phyloP scores from a whole-genome alignment of 2,888 invertebrate genomes.

The Linnaemya tessellans region DNA sequence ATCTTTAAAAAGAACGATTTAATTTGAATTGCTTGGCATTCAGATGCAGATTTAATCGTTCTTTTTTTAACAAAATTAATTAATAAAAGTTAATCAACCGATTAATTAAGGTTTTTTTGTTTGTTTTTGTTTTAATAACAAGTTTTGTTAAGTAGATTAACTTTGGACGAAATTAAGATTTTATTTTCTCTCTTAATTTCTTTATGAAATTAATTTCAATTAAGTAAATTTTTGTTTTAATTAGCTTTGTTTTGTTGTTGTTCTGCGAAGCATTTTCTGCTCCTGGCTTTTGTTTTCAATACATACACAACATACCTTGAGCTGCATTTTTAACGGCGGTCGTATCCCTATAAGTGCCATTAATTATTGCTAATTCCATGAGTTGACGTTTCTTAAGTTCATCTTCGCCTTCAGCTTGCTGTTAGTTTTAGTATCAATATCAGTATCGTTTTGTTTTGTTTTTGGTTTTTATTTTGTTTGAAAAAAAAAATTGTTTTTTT shows the following conservation, averaged over 20 bases:
- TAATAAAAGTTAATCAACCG: conserved; percentile 50
- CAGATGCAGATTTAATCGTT: background rate
- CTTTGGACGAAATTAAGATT: conserved; percentile 62
- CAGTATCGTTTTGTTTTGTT: conserved; percentile 70
- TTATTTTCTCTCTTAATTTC: conserved; percentile 7
- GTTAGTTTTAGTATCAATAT: conserved; percentile 82
- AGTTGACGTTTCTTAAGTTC: conserved; percentile 99
- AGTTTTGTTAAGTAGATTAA: conserved; percentile 62
- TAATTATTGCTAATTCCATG: conserved; percentile 99
- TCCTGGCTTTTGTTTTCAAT: conserved; percentile 38
- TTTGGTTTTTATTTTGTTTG: conserved; percentile 35
- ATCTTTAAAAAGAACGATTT: background rate
- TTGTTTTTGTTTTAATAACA: conserved; percentile 57
- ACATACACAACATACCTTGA: conserved; percentile 86
- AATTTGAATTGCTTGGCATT: background rate
- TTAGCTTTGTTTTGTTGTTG: conserved; percentile 7
- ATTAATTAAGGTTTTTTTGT: conserved; percentile 45
- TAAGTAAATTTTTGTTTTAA: conserved; percentile 47
- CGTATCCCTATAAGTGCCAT: conserved; percentile 99
- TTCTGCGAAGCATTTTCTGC: conserved; percentile 5
- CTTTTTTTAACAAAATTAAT: conserved; percentile 42
- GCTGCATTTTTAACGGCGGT: conserved; percentile 94
- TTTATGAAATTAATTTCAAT: conserved; percentile 30
- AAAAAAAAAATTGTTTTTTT: conserved; percentile 36
- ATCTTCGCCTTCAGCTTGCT: conserved; percentile 99